Base-by-base conservation (phyloP, 1,140 invertebrate genomes). In the Drosophila rufa region DNA sequence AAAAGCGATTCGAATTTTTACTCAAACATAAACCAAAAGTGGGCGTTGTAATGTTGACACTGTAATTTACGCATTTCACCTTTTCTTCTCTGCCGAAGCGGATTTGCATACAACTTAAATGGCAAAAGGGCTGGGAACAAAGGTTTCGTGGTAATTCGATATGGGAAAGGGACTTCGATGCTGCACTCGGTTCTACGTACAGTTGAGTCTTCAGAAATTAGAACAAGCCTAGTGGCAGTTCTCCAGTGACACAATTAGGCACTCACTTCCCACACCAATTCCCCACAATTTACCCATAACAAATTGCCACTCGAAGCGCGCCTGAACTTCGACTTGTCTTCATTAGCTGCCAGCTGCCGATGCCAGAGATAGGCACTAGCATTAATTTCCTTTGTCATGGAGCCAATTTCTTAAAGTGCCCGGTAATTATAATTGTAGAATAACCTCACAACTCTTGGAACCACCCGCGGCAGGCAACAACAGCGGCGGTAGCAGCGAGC, bases 41-140 rank as follows among this genome's bases (percentile, higher is more conserved):
- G 85, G 85, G 85, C 86, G 85, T 76, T 89, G 86, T 89, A 89
- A 89, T 89, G 85, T 89, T 89, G 85, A 89, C 85, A 89, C 85
- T 89, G 85, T 89, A 89, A 89, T 89, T 89, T 89, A 89, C 85
- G 85, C 85, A 85, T 89, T 90, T 85, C 85, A 67, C 79, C 67
- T 89, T 81, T 89, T 82, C 40, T 66, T 71, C 42, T 5, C 12
- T 22, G 12, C 46, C 19, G 12, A 47, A 60, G 50, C 43, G 66
- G 74, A 90, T 89, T 89, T 90, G 79, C 84, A 91, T 90, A 80
- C 62, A 62, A 53, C 58, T 69, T 71, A 55, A 66, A 77, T 80
- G 68, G 69, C 22, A 8, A 84, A 89, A 79, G 80, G 74, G 77
- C 85, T 76, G 59, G 69, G 27, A 65, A 50, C 85, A 50, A 46